phyloP scores from a whole-genome alignment of 2,113 vertebrate species.

The Salvelinus fontinalis region DNA sequence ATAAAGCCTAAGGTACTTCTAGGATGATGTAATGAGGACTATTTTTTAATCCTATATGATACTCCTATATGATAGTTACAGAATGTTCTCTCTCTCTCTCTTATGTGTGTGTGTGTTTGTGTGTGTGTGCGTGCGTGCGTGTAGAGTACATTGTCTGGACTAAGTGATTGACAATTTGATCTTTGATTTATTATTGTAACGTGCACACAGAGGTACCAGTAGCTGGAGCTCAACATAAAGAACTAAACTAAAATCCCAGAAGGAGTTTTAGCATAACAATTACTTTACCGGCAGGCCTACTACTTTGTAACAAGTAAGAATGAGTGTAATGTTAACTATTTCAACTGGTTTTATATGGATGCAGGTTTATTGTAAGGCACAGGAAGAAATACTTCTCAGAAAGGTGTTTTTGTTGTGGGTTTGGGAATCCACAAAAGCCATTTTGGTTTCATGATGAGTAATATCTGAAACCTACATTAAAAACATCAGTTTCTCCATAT shows the following conservation, averaged over 20 bases:
- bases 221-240: neutral
- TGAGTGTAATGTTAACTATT: neutral
- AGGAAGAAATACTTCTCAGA: constrained; percentile 68
- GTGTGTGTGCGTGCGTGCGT: too few species aligned
- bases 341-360: neutral
- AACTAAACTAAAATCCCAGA: neutral
- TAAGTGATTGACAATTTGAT: too few species aligned
- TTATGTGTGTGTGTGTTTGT: too few species aligned
- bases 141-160: too few species aligned
- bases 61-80: too few species aligned
- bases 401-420: constrained; percentile 71
- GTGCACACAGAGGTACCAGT: too few species aligned
- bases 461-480: constrained; percentile 56
- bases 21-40: too few species aligned
- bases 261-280: neutral
- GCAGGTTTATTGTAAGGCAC: constrained; percentile 63
- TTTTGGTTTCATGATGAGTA: constrained; percentile 71
- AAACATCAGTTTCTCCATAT: constrained; percentile 52
- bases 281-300: neutral
- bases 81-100: too few species aligned
- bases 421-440: constrained; percentile 61
- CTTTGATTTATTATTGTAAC: too few species aligned
- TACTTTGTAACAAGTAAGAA: neutral
- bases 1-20: too few species aligned
- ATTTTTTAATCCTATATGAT: too few species aligned